A percentile compares a stretch with the other conserved stretches of the same genome.
These are phyloP conservation scores for Brachionus rotundiformis DNA, from an alignment of 1,140 invertebrate genomes.

Conservation along the genomic window DNA sequence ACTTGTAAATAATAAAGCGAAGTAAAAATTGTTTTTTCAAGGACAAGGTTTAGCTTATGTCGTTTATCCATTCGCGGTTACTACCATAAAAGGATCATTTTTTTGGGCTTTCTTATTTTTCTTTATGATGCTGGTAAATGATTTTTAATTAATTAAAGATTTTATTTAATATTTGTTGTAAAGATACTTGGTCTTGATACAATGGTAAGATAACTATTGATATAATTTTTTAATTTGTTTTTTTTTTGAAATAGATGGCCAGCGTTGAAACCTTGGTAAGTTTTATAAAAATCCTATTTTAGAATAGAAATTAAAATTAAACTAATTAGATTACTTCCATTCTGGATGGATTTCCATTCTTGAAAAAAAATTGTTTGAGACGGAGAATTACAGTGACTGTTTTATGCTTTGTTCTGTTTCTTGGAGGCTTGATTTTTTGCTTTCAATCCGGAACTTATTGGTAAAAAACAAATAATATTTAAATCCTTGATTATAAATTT, in stretches of 20 bases:
- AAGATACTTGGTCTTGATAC: conserved; percentile 54
- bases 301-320: no score
- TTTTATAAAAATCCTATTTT: no score
- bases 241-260: neutral
- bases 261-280: conserved; percentile 23
- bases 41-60: conserved; percentile 46
- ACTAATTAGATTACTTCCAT: conserved; percentile 73
- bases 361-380: conserved; percentile 60
- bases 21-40: no score
- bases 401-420: conserved; percentile 69
- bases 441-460: conserved; percentile 58
- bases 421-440: conserved; percentile 72
- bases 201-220: conserved; percentile 52
- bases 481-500: no score
- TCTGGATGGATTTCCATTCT: conserved; percentile 70
- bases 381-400: conserved; percentile 67
- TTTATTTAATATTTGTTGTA: neutral
- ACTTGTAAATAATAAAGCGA: neutral
- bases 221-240: neutral
- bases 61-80: conserved; percentile 52
- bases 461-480: no score
- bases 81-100: conserved; percentile 52
- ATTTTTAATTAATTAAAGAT: neutral
- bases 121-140: conserved; percentile 53
- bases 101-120: conserved; percentile 54